Evolutionary conservation across 2,113 vertebrate species (phyloP), one percentile per base, ranked within the genome.

Genomic region (Semicossyphus pulcher): DNA sequence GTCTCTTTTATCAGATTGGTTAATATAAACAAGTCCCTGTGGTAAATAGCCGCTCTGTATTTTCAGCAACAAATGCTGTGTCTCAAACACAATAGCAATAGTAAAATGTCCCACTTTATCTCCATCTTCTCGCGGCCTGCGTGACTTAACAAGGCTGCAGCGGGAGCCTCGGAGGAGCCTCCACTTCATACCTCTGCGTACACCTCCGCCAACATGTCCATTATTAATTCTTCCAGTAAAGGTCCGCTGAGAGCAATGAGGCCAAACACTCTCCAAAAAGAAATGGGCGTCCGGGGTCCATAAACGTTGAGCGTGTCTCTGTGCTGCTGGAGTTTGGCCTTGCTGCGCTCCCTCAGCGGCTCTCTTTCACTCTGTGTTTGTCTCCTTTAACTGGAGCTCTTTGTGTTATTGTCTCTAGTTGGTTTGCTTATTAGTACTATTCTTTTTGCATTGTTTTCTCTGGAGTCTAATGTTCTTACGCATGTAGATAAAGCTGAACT

Each of bases 41-140:
- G 67, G 78, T 74, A 81, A 88, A 87, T 39, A 68, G 72, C 41
- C 4, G 16, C 6, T n/a, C 39, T 68, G 60, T 58, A 76, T 45
- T 49, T 68, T 72, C 32, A n/a, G 41, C 56, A 34, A 81, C 79
- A 73, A 86, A 87, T 66, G 80, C 54, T 71, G 59, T 5, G 28
- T 71, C 45, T 72, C 62, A 34, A 67, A 70, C 75, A 64, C 66
- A 86, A 80, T 28, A 64, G 72, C 68, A 72, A 53, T 51, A 58
- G 61, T 78, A 66, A 88, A 91, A 91, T 66, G 75, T 67, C 57
- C 61, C 68, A 51, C 83, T 89, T 87, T 47, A 86, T 89, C 83
- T 74, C 65, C 51, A 69, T 79, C 64, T 85, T 57, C 54, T 76
- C 56, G 26, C 7, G 0, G 36, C 34, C 41, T 0, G 7, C 4